Evolutionary conservation across 2,797 vertebrate genomes (phyloP).

Genomic region (Anolis apletophallus): DNA sequence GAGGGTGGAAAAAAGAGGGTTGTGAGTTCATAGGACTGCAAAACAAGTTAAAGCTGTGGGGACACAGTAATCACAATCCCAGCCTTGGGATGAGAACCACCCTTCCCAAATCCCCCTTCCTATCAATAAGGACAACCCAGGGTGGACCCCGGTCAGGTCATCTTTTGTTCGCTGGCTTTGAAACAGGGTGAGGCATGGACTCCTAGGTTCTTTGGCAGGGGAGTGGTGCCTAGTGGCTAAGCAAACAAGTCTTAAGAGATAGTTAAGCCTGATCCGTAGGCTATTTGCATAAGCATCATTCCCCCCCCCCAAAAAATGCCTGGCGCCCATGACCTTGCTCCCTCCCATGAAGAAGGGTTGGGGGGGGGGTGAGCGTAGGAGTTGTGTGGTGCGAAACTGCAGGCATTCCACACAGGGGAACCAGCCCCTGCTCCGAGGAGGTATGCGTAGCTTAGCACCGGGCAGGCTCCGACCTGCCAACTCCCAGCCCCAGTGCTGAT

Average conservation of each 20-base stretch:
- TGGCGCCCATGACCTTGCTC: conserved; percentile 17
- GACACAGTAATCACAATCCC: not conserved
- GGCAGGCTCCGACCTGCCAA: conserved; percentile 55
- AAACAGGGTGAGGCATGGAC: not conserved
- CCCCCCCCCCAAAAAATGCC: conserved; percentile 24
- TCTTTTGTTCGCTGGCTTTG: not conserved
- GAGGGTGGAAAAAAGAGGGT: no score
- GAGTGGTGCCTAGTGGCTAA: conserved; percentile 34
- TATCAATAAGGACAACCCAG: not conserved
- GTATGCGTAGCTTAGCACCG: conserved; percentile 55
- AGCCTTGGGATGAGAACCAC: not conserved
- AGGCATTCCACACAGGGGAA: conserved; percentile 43
- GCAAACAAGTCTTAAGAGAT: conserved; percentile 14
- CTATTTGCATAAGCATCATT: conserved; percentile 31
- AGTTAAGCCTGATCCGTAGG: conserved; percentile 30
- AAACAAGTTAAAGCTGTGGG: no score
- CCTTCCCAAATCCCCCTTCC: no score
- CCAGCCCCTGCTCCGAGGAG: conserved; percentile 48
- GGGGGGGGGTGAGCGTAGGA: not conserved
- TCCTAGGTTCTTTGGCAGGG: not conserved
- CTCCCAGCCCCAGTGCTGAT: conserved; percentile 4
- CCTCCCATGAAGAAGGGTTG: not conserved
- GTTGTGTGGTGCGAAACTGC: conserved; percentile 6
- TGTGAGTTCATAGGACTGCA: not conserved
- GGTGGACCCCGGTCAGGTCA: not conserved